phyloP scores from a whole-genome alignment of 1,140 invertebrate genomes.

The Heliothis subflexa region DNA sequence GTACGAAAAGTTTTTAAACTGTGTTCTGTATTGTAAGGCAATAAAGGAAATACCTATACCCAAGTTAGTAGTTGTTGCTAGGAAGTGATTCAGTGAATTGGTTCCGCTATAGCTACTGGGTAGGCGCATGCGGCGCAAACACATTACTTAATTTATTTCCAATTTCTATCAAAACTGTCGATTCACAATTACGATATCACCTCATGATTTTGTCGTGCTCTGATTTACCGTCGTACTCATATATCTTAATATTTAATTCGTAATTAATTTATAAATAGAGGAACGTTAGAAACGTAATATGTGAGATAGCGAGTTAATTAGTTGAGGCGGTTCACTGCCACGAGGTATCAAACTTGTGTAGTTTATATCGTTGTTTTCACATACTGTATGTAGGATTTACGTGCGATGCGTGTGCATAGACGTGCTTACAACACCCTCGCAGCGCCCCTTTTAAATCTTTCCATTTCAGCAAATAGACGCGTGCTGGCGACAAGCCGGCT shows the following conservation, averaged over 20 bases:
- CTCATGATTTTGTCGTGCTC: background rate
- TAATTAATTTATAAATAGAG: conserved; percentile 22
- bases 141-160: conserved; percentile 18
- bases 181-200: conserved; percentile 8
- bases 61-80: conserved; percentile 42
- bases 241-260: background rate
- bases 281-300: background rate
- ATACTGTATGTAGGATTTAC: background rate
- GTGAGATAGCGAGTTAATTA: conserved; percentile 9
- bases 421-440: background rate
- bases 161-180: background rate
- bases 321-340: conserved; percentile 26
- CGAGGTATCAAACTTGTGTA: background rate
- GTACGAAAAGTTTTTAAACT: conserved; percentile 29
- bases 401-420: conserved; percentile 5
- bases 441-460: conserved; percentile 20
- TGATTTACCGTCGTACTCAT: background rate
- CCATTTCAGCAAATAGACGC: conserved; percentile 16
- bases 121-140: conserved; percentile 1
- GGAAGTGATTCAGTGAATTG: conserved; percentile 65
- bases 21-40: conserved; percentile 5
- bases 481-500: conserved; percentile 22
- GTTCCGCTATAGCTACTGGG: conserved; percentile 50
- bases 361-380: conserved; percentile 13
- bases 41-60: conserved; percentile 46